A percentile compares a stretch with the other conserved stretches of the same genome.
These are phyloP conservation scores for Lasioglossum pauxillum DNA, from an alignment of 2,888 invertebrate species.

Conservation along the genomic window DNA sequence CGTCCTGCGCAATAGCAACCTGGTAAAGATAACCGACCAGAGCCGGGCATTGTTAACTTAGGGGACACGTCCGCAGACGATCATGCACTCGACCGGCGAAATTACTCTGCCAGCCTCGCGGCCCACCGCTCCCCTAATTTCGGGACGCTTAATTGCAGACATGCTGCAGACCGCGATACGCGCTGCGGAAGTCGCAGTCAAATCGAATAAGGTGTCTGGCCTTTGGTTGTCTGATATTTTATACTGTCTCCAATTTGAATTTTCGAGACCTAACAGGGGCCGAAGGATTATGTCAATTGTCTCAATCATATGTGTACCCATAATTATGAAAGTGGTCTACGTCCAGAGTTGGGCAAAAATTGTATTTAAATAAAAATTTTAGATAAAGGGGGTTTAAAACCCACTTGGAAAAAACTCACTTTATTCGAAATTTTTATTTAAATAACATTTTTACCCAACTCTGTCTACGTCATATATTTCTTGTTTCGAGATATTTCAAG, in stretches of 20 bases:
- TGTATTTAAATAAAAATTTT: too few relatives aligned
- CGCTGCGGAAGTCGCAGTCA: conserved; percentile 2
- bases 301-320: too few relatives aligned
- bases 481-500: too few relatives aligned
- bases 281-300: too few relatives aligned
- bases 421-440: too few relatives aligned
- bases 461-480: too few relatives aligned
- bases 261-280: too few relatives aligned
- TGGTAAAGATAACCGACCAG: conserved; percentile 49
- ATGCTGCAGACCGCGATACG: neutral
- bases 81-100: conserved; percentile 43
- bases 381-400: too few relatives aligned
- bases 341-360: too few relatives aligned
- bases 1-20: conserved; percentile 68
- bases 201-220: neutral
- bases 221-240: neutral
- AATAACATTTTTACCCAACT: too few relatives aligned
- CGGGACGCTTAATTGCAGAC: conserved; percentile 9
- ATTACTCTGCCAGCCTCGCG: conserved; percentile 42
- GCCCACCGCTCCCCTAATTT: conserved; percentile 36
- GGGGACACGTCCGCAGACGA: conserved; percentile 34
- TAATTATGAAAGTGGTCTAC: too few relatives aligned
- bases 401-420: too few relatives aligned
- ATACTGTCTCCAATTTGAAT: neutral
- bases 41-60: conserved; percentile 52